Conservation (phyloP, 2,113 vertebrate species). For the Polypterus bichir region DNA sequence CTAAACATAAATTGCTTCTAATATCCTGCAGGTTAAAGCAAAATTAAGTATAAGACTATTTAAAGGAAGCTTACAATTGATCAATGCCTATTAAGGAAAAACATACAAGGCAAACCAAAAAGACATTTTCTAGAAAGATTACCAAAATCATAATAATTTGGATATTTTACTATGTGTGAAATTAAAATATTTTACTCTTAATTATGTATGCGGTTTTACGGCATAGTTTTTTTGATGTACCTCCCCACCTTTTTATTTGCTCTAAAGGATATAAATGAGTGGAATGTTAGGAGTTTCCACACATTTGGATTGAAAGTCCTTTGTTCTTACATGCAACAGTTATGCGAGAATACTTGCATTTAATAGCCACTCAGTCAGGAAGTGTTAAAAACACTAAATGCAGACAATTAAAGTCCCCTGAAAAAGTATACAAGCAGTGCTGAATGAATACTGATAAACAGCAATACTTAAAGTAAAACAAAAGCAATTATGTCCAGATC, state of each 20-base stretch:
- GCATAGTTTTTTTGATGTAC: too few species aligned
- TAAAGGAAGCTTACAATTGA: too few species aligned
- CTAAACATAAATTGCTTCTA: background rate
- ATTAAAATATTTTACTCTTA: too few species aligned
- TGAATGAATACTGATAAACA: conserved; percentile 43
- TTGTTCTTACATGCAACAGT: conserved; percentile 74
- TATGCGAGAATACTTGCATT: conserved; percentile 74
- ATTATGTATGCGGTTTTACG: too few species aligned
- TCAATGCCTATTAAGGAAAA: too few species aligned
- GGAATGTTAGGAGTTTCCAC: conserved; percentile 61
- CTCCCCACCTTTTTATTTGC: conserved; percentile 41
- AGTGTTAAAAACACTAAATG: conserved; percentile 80
- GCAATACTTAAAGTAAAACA: conserved; percentile 43
- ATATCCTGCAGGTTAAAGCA: too few species aligned
- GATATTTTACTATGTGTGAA: too few species aligned
- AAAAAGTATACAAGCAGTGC: conserved; percentile 66
- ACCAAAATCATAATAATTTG: too few species aligned
- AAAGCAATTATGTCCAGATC: conserved; percentile 12
- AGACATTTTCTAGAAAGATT: too few species aligned
- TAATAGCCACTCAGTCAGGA: conserved; percentile 82
- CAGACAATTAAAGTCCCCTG: conserved; percentile 71
- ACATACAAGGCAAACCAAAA: too few species aligned
- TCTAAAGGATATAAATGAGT: conserved; percentile 58
- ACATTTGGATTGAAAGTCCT: conserved; percentile 60
- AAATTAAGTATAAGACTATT: too few species aligned